phyloP scores from a whole-genome alignment of 2,888 invertebrate genomes.

The Oasisia sp. region DNA sequence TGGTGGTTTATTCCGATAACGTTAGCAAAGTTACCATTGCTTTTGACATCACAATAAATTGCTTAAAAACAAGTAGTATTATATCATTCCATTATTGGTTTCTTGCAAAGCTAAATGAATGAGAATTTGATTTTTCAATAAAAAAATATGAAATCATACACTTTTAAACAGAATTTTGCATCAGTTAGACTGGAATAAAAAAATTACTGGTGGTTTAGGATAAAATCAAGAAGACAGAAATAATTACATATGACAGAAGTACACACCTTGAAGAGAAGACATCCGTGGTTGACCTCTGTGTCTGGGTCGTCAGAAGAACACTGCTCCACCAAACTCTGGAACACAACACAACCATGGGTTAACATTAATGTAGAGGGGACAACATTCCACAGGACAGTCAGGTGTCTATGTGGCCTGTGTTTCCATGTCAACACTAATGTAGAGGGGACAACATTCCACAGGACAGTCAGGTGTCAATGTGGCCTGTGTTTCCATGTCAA shows the following conservation, averaged over 20 bases:
- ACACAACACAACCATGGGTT: not conserved
- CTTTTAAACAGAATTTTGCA: not conserved
- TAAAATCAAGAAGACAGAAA: not conserved
- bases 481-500: not conserved
- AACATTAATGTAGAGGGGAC: too few relatives aligned
- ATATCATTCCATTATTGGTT: not conserved
- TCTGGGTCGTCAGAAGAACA: constrained; percentile 89
- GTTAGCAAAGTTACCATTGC: not conserved
- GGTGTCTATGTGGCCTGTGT: too few relatives aligned
- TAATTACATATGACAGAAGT: not conserved
- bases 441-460: too few relatives aligned
- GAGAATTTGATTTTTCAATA: not conserved
- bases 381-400: too few relatives aligned
- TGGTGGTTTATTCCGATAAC: not conserved
- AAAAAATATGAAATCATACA: not conserved
- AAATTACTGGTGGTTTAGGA: not conserved
- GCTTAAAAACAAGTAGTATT: not conserved
- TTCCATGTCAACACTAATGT: not conserved
- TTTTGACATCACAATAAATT: not conserved
- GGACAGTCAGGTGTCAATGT: too few relatives aligned
- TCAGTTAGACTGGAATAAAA: not conserved
- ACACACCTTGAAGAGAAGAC: constrained; percentile 87
- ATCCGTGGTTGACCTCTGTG: constrained; percentile 94
- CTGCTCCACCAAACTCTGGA: constrained; percentile 82
- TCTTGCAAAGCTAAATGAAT: not conserved